Evolutionary conservation across 2,797 vertebrate species (phyloP), one percentile per base, ranked within the genome.

Genomic region (Gila robusta): DNA sequence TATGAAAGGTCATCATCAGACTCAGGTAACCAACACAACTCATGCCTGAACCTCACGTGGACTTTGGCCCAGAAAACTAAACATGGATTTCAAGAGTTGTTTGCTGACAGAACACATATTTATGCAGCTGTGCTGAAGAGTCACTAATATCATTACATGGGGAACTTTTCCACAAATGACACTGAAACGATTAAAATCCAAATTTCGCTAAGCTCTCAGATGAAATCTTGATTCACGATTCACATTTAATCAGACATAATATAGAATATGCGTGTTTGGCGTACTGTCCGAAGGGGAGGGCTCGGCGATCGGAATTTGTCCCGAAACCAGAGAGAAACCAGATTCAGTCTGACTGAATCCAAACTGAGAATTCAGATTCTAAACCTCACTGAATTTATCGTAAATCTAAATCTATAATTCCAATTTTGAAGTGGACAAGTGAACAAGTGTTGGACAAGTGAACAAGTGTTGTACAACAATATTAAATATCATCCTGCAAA

Each of bases 71-170:
- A 41, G n/a, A n/a, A 86, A 88, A 73, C 82, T 35, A 88, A 72
- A 81, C 74, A 72, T 37, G 32, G 79, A 80, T 79, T 79, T 82
- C 79, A 52, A 35, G 35, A 17, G 21, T n/a, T 84, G 82, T 88
- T 89, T 89, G 84, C 84, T 79, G 67, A 89, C 67, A 74, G 37
- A 86, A 89, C 85, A 85, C 69, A n/a, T 39, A 49, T 80, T 28
- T 52, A 39, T 78, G 21, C 44, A 79, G 39, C 47, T 86, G 26
- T 41, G 26, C 54, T 7, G 32, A 62, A 14, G 59, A 77, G 74
- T 52, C 32, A 79, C 23, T 23, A 26, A 28, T 35, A 39, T 66
- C 14, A 41, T n/a, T 21, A 83, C 6, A 56, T 73, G 28, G 37
- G 35, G 35, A 84, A 59, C 1, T 17, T 54, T 8, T 10, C 62